Evolutionary conservation across 2,797 vertebrate species (phyloP), one percentile per base, ranked within the genome.

Genomic region (Chelmon rostratus): DNA sequence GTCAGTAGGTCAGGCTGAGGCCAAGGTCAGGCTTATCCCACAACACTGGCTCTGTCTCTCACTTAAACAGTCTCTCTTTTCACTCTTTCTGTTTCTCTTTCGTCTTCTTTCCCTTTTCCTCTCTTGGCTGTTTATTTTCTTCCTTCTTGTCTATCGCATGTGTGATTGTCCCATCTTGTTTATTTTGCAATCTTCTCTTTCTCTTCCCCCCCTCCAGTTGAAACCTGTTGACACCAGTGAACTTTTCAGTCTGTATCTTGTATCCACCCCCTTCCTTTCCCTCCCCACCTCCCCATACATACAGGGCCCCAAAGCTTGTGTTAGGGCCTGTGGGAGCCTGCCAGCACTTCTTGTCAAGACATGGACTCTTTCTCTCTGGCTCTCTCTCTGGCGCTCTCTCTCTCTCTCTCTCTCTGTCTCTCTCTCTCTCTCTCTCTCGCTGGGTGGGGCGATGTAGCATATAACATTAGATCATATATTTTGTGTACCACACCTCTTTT

Each of bases 271-370:
- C 46, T 63, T 52, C 53, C 40, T 37, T 52, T 40, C 37, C 35
- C 52, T 33, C 47, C 18, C 23, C 35, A 8, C 49, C 25, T 44
- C 37, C 25, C 46, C 23, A 0, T 10, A 19, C 35, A 6, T 16
- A 1, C 23, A 28, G 58, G 68, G 71, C 77, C 65, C 40, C 57
- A 38, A 28, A 68, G 67, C 77, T 81, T 81, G 53, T 73, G 79
- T 76, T 49, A 21, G 64, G 81, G 86, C 89, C 80, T 93, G 91
- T 87, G 79, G 73, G 76, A 85, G 85, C 90, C 79, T 91, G 89
- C 42, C 73, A 87, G 67, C 52, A n/a, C 35, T 59, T 79, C 88
- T 79, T 91, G 89, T 88, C 71, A 70, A 61, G 79, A 78, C 87
- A 84, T 70, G 73, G 65, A 4, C 62, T 58, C 67, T 38, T 25